phyloP scores from a whole-genome alignment of 2,888 invertebrate genomes.

The Brachyopa scutellaris region DNA sequence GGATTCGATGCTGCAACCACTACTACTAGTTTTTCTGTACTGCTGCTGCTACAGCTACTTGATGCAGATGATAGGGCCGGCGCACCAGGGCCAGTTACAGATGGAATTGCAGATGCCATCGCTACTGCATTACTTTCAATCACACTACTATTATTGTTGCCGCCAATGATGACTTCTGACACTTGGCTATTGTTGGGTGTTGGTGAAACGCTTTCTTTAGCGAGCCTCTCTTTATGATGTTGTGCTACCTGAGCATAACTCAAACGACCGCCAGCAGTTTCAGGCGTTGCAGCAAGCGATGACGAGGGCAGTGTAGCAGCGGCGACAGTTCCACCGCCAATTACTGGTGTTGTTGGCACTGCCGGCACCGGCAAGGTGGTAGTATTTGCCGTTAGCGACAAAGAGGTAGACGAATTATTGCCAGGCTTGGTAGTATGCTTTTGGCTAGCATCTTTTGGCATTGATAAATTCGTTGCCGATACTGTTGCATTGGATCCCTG shows the following conservation, averaged over 20 bases:
- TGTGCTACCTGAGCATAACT: slow-evolving; percentile 88
- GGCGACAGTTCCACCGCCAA: slow-evolving; percentile 70
- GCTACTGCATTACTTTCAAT: slow-evolving; percentile 37
- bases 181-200: slow-evolving; percentile 18
- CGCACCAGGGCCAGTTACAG: slow-evolving; percentile 46
- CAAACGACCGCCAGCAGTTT: slow-evolving; percentile 79
- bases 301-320: slow-evolving; percentile 61
- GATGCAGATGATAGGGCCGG: slow-evolving; percentile 43
- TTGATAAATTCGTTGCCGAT: slow-evolving; percentile 76
- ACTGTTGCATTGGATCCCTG: slow-evolving; percentile 75
- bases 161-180: slow-evolving; percentile 15
- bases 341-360: slow-evolving; percentile 40
- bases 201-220: slow-evolving; percentile 55
- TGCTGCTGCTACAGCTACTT: slow-evolving; percentile 41
- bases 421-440: slow-evolving; percentile 79
- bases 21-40: slow-evolving; percentile 44
- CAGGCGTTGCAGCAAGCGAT: slow-evolving; percentile 71
- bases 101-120: slow-evolving; percentile 31
- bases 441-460: slow-evolving; percentile 78
- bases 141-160: slow-evolving; percentile 57
- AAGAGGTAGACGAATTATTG: slow-evolving; percentile 76
- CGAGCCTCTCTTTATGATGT: slow-evolving; percentile 83
- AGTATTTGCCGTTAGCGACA: slow-evolving; percentile 74
- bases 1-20: slow-evolving; percentile 36
- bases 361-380: slow-evolving; percentile 58